These are phyloP conservation scores for Felis chaus DNA, from an alignment of 2,113 vertebrate species.

Conservation along the genomic window DNA sequence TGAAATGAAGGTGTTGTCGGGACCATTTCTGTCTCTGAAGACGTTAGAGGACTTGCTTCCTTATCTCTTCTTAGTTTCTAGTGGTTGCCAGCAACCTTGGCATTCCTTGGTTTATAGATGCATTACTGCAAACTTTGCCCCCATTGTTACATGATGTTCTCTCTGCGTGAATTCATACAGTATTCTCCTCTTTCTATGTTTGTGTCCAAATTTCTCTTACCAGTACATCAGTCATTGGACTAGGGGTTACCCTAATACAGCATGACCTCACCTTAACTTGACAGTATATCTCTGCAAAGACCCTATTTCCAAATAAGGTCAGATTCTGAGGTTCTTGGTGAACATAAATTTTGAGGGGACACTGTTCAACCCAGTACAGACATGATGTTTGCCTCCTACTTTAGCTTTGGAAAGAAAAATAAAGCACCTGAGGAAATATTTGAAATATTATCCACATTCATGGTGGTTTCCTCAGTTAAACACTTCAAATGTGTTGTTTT, in stretches of 20 bases:
- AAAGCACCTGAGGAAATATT: background rate
- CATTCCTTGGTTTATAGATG: background rate
- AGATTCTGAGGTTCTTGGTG: background rate
- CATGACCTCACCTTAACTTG: background rate
- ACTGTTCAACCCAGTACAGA: background rate
- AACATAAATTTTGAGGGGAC: background rate
- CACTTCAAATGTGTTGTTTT: background rate
- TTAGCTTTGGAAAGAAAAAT: conserved; percentile 25
- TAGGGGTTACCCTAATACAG: background rate
- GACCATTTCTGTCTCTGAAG: background rate
- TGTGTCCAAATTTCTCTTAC: background rate
- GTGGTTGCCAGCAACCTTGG: background rate
- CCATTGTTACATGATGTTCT: background rate
- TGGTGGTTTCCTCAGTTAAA: background rate
- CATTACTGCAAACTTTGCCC: too few species aligned
- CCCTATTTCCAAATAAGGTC: background rate
- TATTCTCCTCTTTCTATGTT: background rate
- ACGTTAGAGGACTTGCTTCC: background rate
- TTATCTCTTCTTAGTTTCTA: background rate
- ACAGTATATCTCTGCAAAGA: background rate
- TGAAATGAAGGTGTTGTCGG: background rate
- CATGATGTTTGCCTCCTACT: background rate
- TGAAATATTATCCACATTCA: background rate
- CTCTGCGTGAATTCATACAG: background rate
- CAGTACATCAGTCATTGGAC: background rate